phyloP scores from a whole-genome alignment of 2,797 vertebrate genomes.

The Dermochelys coriacea region DNA sequence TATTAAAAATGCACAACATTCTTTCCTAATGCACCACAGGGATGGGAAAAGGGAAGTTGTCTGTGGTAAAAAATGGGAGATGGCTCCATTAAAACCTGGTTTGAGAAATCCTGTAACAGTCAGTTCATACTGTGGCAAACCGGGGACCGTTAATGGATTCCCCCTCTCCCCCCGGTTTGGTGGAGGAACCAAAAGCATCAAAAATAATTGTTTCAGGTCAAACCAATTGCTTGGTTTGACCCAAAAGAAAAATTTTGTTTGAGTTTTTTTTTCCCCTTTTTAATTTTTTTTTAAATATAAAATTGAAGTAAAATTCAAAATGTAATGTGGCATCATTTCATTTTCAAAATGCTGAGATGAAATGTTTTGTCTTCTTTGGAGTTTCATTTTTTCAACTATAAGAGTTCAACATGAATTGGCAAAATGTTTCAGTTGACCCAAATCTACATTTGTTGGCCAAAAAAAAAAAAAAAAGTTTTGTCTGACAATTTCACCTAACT shows the following conservation, averaged over 20 bases:
- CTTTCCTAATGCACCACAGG: background rate
- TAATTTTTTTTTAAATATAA: background rate
- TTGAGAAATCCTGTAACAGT: background rate
- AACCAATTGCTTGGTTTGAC: no score
- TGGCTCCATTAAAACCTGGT: background rate
- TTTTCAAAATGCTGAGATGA: background rate
- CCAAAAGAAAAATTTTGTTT: background rate
- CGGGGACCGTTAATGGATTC: fast-evolving
- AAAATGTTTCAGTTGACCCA: no score
- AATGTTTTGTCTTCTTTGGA: background rate
- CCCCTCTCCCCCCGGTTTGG: background rate
- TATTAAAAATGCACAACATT: background rate
- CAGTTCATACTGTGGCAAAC: background rate
- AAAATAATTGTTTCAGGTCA: background rate
- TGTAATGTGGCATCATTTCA: background rate
- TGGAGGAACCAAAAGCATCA: background rate
- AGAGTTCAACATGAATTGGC: no score
- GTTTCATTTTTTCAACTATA: no score
- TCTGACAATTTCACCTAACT: background rate
- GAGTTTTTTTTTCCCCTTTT: background rate
- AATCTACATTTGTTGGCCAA: no score
- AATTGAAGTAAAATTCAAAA: background rate
- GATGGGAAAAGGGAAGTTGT: background rate
- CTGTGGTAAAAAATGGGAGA: background rate
- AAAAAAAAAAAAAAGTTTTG: no score